Evolutionary conservation across 2,797 vertebrate genomes (phyloP), one percentile per base, ranked within the genome.

Genomic region (Peromyscus nudipes): DNA sequence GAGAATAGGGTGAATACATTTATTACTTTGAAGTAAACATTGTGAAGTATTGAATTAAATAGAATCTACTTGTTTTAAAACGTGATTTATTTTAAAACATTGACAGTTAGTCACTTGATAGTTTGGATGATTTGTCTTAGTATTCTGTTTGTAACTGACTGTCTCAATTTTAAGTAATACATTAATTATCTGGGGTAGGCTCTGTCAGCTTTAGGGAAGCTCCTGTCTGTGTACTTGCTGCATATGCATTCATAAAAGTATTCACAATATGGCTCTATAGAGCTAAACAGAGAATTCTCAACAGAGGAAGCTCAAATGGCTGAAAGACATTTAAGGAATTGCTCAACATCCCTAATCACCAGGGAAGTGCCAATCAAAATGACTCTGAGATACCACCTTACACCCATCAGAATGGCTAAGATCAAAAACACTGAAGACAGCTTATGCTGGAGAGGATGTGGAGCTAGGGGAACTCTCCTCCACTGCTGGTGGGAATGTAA

Each of bases 1-100:
- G 89, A 94, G 73, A 57, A 65, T 65, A 92, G 83, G 29, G 46
- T 37, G 81, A 85, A 10, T 11, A 62, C 14, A 62, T 92, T 85
- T 95, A 91, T 91, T 89, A 88, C 75, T 93, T 96, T 96, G 71
- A 93, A 92, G 77, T 85, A 93, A 97, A 52, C 25, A 52, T 64
- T 64, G 89, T 91, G 29, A 91, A 91, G 79, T 96, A 79, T 2
- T 80, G 71, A 92, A 34, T 89, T 81, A 87, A 92, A 37, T 89
- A 84, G 52, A 93, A 65, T 77, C 29, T 83, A 91, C 37, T 95
- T 95, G 76, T 81, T 83, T 92, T 83, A 67, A 71, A 83, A 82
- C 11, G 85, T 43, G 69, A 34, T 80, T 96, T 69, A 85, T 52
- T 52, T 94, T 81, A 81, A 55, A 95, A 55, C 55, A 94, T 46